phyloP scores from a whole-genome alignment of 2,888 invertebrate species.

The Aleiodes leptofemur region DNA sequence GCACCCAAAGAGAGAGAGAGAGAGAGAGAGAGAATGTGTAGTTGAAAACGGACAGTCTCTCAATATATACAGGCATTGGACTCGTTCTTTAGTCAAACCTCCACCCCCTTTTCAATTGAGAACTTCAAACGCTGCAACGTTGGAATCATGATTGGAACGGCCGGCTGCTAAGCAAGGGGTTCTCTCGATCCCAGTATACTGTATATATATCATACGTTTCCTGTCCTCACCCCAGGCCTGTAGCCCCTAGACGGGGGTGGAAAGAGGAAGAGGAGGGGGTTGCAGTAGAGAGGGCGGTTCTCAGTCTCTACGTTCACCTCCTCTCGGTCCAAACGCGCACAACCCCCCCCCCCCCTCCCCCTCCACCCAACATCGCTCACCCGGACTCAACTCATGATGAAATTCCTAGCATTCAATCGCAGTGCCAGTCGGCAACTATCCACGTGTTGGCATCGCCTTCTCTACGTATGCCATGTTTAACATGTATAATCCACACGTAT shows the following conservation, averaged over 20 bases:
- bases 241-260: constrained; percentile 44
- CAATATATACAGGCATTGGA: constrained; percentile 64
- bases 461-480: constrained; percentile 42
- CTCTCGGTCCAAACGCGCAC: constrained; percentile 54
- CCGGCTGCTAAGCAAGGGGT: constrained; percentile 73
- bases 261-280: constrained; percentile 44
- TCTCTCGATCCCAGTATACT: constrained; percentile 66
- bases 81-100: constrained; percentile 75
- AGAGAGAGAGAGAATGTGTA: not conserved
- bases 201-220: constrained; percentile 53
- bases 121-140: constrained; percentile 74
- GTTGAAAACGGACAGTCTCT: constrained; percentile 62
- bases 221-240: constrained; percentile 43
- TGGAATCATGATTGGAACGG: constrained; percentile 76
- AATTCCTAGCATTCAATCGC: constrained; percentile 75
- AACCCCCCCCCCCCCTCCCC: constrained; percentile 57
- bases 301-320: constrained; percentile 58
- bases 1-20: constrained; percentile 30
- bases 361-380: constrained; percentile 72
- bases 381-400: constrained; percentile 76
- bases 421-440: constrained; percentile 70
- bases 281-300: constrained; percentile 57
- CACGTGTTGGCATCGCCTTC: constrained; percentile 55
- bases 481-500: constrained; percentile 37
- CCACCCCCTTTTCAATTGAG: constrained; percentile 75